Base-by-base conservation (phyloP, 30 jellyfish, hydroid and myxozoan species). In the Clytia hemisphaerica region DNA sequence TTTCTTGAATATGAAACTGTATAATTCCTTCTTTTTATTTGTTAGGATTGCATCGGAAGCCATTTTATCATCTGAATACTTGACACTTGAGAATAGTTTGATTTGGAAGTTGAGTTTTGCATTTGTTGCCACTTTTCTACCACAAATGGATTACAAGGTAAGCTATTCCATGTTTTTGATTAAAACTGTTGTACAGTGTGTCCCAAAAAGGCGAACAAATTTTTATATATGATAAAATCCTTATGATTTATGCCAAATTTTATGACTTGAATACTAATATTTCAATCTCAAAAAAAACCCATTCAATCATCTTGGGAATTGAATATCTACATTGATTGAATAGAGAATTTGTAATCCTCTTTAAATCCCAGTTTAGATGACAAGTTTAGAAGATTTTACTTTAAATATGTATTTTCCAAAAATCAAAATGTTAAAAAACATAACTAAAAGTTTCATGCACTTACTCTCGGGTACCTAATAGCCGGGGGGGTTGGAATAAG, bases 11-110 rank as follows among this genome's bases (percentile, higher is more conserved):
- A 21, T 26, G 25, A 24, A 18, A 9, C 0, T 0, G 1, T 59
- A 6, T 1, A 10, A 16, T 6, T 21, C 30, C 19, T 38, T 37
- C 4, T 1, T 37, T 44, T 66, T 21, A 12, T 14, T 24, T 75
- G 38, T n/a, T 31, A 89, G 98, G 55, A 75, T 80, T 26, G 93
- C 92, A 42, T 89, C 94, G 64, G 98, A 89, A 77, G 67, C 95
- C 2, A 66, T 89, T 37, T 86, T 89, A 25, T 48, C 83, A 37
- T 81, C 98, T 2, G 75, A 91, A 40, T 75, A 74, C 49, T 62
- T 89, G 51, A 53, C 73, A 55, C 82, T 80, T 66, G 60, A 48
- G 14, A 84, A 89, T 59, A 79, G 30, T 18, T 63, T 74, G 44
- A 92, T 89, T 3, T 89, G 98, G 98, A 84, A 80, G 24, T 48